Base-by-base conservation (phyloP, 2,888 invertebrate genomes). In the Ophioninae sp. region DNA sequence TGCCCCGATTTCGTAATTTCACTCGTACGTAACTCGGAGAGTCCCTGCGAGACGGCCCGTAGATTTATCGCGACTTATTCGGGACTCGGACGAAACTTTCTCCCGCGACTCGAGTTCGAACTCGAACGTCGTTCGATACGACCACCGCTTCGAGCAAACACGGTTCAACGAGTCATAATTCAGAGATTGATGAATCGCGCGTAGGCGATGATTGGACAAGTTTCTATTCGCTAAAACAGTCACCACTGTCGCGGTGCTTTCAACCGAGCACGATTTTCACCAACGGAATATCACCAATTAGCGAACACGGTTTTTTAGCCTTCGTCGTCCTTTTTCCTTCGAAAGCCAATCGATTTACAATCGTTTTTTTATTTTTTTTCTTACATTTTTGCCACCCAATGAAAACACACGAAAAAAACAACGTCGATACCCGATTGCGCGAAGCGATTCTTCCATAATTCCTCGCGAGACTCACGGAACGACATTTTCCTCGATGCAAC, bases 21-120 rank as follows among this genome's bases (percentile, higher is more conserved):
- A 23, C 65, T 70, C 70, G 79, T 62, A 67, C 59, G 64, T 72
- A 62, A 79, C n/a, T n/a, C 72, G 21, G 41, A 69, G 67, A 61
- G 68, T 67, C 23, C 37, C 62, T 57, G 70, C n/a, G 61, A 17
- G 79, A 81, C 79, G 68, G 13, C 59, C 37, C 17, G 23, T 69
- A 61, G 72, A 81, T 84, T 81, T 84, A 84, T 84, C 76, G 78
- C 64, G 67, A 73, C 80, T 77, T 75, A 76, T 84, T 81, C 69
- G 77, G 77, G 57, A 72, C 79, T 61, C 41, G 70, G 37, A 61
- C 59, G 64, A 76, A 83, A 83, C 81, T 83, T 83, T 83, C 83
- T 83, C n/a, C 83, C 81, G 41, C 50, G 10, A 65, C 21, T 72
- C 6, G 8, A 64, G 41, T 57, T 21, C 67, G 21, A 37, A 59